A percentile compares a stretch with the other conserved stretches of the same genome.
Evolutionary conservation across 2,797 vertebrate species (phyloP).

Genomic region (Onychomys arenicola): DNA sequence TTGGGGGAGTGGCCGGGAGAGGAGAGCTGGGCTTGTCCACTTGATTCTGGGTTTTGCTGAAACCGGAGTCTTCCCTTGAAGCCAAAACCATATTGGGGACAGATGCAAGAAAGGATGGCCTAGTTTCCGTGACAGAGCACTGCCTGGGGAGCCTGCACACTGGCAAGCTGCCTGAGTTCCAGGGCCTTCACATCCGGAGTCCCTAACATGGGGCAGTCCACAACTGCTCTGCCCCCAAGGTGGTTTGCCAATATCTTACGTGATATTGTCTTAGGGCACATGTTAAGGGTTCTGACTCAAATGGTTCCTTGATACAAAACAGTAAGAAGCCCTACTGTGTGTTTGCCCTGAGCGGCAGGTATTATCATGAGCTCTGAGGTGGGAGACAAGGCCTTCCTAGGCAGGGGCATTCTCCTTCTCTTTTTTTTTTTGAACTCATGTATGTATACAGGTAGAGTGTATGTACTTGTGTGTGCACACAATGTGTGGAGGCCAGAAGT

Average conservation of each 20-base stretch:
- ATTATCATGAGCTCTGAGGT: background rate
- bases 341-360: background rate
- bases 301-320: background rate
- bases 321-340: background rate
- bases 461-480: background rate
- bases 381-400: background rate
- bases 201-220: background rate
- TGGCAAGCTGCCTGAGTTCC: background rate
- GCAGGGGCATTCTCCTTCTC: background rate
- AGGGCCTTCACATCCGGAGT: background rate
- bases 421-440: background rate
- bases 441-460: background rate
- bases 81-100: conserved; percentile 45
- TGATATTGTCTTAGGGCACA: background rate
- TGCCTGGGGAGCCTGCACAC: background rate
- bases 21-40: background rate
- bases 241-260: background rate
- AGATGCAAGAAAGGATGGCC: background rate
- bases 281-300: background rate
- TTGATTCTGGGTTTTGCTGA: conserved; percentile 10
- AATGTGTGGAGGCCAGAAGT: background rate
- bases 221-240: background rate
- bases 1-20: background rate
- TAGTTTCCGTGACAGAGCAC: background rate
- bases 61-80: conserved; percentile 16